These are phyloP conservation scores for Cheilosia soror DNA, from an alignment of 2,888 invertebrate species.

Conservation along the genomic window DNA sequence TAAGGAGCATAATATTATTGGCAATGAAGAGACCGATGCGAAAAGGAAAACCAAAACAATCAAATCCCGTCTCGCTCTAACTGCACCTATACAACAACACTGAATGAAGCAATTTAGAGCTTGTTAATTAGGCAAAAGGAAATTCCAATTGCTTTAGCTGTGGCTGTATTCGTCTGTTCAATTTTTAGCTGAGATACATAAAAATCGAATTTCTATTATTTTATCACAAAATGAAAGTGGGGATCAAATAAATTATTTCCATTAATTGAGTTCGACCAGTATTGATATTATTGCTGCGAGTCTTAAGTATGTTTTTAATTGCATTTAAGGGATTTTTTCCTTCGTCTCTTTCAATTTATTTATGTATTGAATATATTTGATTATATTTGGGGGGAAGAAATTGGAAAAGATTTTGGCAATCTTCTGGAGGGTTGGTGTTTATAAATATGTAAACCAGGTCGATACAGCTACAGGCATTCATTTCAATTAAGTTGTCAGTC, in stretches of 20 bases:
- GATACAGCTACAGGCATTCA: too few relatives aligned
- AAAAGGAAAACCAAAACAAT: conserved; percentile 1
- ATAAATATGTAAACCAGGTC: too few relatives aligned
- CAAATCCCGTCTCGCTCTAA: neutral
- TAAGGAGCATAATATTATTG: conserved; percentile 15
- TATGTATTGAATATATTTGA: neutral
- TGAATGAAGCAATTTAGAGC: conserved; percentile 54
- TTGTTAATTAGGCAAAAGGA: conserved; percentile 67
- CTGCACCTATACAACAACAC: neutral
- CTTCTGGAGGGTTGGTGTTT: too few relatives aligned
- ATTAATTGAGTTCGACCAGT: conserved; percentile 56
- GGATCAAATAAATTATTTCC: conserved; percentile 35
- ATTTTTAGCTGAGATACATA: conserved; percentile 50
- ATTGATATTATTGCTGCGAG: conserved; percentile 55
- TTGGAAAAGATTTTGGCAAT: conserved; percentile 15
- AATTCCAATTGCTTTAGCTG: conserved; percentile 37
- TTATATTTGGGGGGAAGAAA: conserved; percentile 16
- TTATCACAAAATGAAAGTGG: conserved; percentile 8
- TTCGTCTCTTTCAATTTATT: neutral
- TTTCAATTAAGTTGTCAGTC: too few relatives aligned
- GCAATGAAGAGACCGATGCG: conserved; percentile 4
- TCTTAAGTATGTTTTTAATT: conserved; percentile 54
- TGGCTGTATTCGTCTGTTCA: conserved; percentile 17
- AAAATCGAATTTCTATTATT: conserved; percentile 64
- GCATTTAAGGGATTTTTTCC: conserved; percentile 33